These are phyloP conservation scores for Xiphophorus maculatus DNA, from an alignment of 2,113 vertebrate genomes.

Conservation along the genomic window DNA sequence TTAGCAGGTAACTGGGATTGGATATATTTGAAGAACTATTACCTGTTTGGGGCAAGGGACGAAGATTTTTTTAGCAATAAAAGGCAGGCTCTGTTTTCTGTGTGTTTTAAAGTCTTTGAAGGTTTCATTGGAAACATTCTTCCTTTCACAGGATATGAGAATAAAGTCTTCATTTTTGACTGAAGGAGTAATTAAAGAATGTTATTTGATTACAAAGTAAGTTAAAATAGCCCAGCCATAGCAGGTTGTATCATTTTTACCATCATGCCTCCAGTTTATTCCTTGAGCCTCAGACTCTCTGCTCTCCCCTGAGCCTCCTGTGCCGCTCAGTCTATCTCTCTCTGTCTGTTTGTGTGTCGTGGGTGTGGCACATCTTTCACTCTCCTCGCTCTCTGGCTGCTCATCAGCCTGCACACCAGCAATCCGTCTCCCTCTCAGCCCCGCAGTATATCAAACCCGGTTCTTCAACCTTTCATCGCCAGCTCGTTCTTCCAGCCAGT, in stretches of 20 bases:
- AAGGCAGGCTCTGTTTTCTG: neutral
- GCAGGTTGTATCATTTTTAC: neutral
- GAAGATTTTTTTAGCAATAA: no score
- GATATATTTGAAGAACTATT: neutral
- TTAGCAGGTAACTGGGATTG: neutral
- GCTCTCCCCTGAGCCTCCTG: neutral
- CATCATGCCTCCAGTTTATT: neutral
- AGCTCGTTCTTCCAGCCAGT: neutral
- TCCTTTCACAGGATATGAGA: neutral
- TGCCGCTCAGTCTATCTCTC: neutral
- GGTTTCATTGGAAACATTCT: neutral
- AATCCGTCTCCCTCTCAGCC: neutral
- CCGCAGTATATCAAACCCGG: neutral
- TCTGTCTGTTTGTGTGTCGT: neutral
- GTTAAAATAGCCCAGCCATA: neutral
- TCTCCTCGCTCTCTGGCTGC: neutral
- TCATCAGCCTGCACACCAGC: slow-evolving; percentile 9
- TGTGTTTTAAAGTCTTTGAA: neutral
- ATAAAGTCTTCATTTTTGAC: neutral
- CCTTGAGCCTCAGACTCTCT: neutral
- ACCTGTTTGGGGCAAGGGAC: no score
- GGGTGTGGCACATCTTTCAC: neutral
- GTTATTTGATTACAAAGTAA: neutral
- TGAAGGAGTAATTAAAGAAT: neutral
- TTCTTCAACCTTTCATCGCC: neutral